These are phyloP conservation scores for Axea sp. DNA, from an alignment of 2,888 invertebrate genomes.

Conservation along the genomic window DNA sequence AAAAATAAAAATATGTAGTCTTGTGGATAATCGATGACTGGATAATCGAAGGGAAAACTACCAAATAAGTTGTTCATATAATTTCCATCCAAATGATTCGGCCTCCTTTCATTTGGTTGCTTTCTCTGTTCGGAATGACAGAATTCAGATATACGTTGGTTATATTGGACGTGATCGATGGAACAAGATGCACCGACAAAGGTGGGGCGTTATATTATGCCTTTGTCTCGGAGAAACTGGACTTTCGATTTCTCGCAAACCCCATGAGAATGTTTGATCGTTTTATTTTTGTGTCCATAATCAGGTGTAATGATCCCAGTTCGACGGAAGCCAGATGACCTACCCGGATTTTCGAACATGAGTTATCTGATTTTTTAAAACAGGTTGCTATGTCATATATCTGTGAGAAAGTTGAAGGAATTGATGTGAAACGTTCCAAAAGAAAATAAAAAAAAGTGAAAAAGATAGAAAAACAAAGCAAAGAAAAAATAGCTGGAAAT, in stretches of 20 bases:
- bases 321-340: constrained; percentile 40
- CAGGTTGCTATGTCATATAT: constrained; percentile 50
- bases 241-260: constrained; percentile 64
- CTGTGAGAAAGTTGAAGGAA: constrained; percentile 51
- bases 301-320: constrained; percentile 43
- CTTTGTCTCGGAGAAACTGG: constrained; percentile 61
- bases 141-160: constrained; percentile 59
- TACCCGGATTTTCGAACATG: constrained; percentile 56
- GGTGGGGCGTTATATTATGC: constrained; percentile 51
- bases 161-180: constrained; percentile 59
- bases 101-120: constrained; percentile 70
- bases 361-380: constrained; percentile 53
- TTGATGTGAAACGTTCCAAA: constrained; percentile 43
- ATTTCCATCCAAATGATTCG: constrained; percentile 71
- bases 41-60: constrained; percentile 56
- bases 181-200: constrained; percentile 57
- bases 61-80: constrained; percentile 60
- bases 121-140: constrained; percentile 71
- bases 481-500: constrained; percentile 7
- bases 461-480: background rate
- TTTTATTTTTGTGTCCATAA: constrained; percentile 35
- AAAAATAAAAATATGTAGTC: constrained; percentile 45
- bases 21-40: constrained; percentile 53
- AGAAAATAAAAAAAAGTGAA: constrained; percentile 23
- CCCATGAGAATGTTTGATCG: constrained; percentile 41